Evolutionary conservation across 2,888 invertebrate genomes (phyloP), one percentile per base, ranked within the genome.

Genomic region (Habroteleia sp.): DNA sequence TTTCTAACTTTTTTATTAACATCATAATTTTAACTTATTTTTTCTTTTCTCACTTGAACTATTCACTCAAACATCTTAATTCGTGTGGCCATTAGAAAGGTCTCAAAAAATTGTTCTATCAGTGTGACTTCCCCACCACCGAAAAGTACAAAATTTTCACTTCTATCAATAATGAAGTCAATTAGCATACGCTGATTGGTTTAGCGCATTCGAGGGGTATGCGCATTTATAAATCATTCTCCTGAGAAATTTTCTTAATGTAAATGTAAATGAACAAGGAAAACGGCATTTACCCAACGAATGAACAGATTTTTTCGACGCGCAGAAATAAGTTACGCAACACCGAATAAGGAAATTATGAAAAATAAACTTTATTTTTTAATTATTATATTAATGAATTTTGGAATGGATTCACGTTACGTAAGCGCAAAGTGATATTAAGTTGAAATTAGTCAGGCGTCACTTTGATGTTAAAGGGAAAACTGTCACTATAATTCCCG

Each of bases 201-300:
- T 42, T 31, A 62, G 41, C 6, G 31, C 54, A 44, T 46, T 16
- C 6, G 29, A 16, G 16, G 39, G 31, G 33, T 35, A 56, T 16
- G 41, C 42, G 41, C 46, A 35, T 71, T 71, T 62, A 71, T 62
- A 71, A 71, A 71, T 62, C 71, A 62, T 62, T 44, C 54, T 46
- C 52, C 5, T 42, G 50, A 37, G 69, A 62, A 62, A 62, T 54
- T 71, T 54, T 62, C 62, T 71, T 37, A 46, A 54, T 62, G 52
- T 17, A 62, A 54, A 69, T 60, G 52, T 54, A 69, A 69, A 54
- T 62, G 69, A 54, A 69, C 58, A 25, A 69, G 46, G 54, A 69
- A 69, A 62, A 54, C 62, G 5, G 44, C 31, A 54, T 62, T 69
- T 69, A 60, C 52, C 35, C 42, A 35, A 35, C 39, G 41, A 48